Evolutionary conservation across 2,797 vertebrate species (phyloP), one percentile per base, ranked within the genome.

Genomic region (Lutjanus campechanus): DNA sequence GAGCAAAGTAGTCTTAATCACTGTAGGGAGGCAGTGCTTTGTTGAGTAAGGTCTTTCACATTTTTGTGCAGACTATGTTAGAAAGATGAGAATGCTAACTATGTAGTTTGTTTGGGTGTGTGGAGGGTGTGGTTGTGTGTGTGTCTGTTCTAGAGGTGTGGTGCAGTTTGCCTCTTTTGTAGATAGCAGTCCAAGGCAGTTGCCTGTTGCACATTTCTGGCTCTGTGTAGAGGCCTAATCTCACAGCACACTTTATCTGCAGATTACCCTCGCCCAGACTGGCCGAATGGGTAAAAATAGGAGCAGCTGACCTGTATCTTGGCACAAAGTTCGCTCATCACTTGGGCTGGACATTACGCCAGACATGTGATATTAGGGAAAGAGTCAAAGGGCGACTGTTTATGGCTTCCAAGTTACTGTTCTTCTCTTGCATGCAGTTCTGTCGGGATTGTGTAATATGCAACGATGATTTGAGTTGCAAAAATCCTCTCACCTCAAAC

Each of bases 211-310:
- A 82, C 64, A 63, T 85, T 87, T 79, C 53, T 75, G 19, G 73
- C 60, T 80, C 44, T 76, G 79, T 83, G 63, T 36, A 13, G 70
- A 83, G 47, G 58, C 76, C 78, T 88, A 89, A 89, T 89, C 84
- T 91, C 59, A 55, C 73, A 41, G 76, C 54, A 16, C 73, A 72
- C 79, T 74, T 89, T 90, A 92, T 91, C 77, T 84, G 65, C 85
- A 89, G 84, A 92, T 93, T 91, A 88, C 79, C 40, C 36, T 71
- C 65, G 81, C 75, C 44, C 68, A 63, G 64, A 70, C 54, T 2
- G 53, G 44, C 80, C 60, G 66, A 65, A 85, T 76, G 73, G 64
- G 81, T 90, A 90, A 81, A 89, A 93, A 90, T 86, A 86, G 85
- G 70, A 81, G 69, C 76, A 75, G 69, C 64, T 82, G 65, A 88